phyloP scores from a whole-genome alignment of 2,888 invertebrate species.

The Seira ritae region DNA sequence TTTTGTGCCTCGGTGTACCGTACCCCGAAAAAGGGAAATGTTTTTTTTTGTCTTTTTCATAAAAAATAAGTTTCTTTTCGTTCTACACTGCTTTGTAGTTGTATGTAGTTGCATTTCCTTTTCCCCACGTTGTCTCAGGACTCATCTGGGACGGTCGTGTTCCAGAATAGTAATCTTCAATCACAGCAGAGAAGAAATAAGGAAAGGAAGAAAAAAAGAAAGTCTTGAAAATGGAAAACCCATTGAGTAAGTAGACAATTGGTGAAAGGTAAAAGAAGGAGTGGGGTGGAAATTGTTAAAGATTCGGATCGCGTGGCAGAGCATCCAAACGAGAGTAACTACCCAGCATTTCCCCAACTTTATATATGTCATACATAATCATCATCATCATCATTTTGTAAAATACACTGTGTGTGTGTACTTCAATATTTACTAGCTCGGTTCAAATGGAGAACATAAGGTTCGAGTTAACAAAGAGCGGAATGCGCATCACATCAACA shows the following conservation, averaged over 20 bases:
- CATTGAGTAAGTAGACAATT: constrained; percentile 46
- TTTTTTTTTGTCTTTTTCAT: too few relatives aligned
- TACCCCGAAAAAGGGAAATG: too few relatives aligned
- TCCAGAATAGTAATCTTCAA: constrained; percentile 55
- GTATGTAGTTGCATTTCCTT: too few relatives aligned
- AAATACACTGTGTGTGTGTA: constrained; percentile 21
- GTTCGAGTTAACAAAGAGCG: too few relatives aligned
- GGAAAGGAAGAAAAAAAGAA: neutral
- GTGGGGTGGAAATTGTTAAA: constrained; percentile 52
- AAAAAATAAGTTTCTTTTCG: too few relatives aligned
- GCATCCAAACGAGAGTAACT: constrained; percentile 43
- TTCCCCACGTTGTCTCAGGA: too few relatives aligned
- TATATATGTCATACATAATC: constrained; percentile 32
- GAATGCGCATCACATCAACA: too few relatives aligned
- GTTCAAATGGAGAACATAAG: too few relatives aligned
- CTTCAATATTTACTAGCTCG: too few relatives aligned
- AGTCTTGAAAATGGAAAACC: constrained; percentile 7
- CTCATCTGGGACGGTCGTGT: constrained; percentile 45
- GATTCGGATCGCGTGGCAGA: constrained; percentile 51
- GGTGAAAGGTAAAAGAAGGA: constrained; percentile 52
- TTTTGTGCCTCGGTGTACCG: too few relatives aligned
- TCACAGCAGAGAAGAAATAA: constrained; percentile 28
- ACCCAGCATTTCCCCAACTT: too few relatives aligned
- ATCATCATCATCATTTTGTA: constrained; percentile 17
- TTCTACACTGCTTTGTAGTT: too few relatives aligned